Base-by-base conservation (phyloP, 2,797 vertebrate species). In the Phoebastria nigripes region DNA sequence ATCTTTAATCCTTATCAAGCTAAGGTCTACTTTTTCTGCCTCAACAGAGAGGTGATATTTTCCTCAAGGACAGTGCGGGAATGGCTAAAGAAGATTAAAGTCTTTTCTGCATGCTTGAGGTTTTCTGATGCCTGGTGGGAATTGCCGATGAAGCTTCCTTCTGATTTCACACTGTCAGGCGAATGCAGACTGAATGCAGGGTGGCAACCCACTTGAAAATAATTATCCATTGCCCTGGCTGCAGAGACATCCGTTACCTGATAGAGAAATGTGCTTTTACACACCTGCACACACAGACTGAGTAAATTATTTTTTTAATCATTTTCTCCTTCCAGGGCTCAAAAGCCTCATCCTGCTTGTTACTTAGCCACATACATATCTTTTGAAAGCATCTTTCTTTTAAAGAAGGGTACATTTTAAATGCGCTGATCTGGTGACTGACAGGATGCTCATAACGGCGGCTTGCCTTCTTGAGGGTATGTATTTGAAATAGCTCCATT, bases 191-290 rank as follows among this genome's bases (percentile, higher is more conserved):
- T 5, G 84, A 97, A 97, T 93, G 87, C 63, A 91, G 77, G 94
- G 80, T 97, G 97, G 98, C 97, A 95, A 70, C 93, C 89, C 86
- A 72, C 94, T 96, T 76, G 96, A 97, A 97, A 98, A 97, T 96
- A 97, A 98, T 97, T 97, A 96, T 81, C 90, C 91, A 62, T 74
- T 72, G 84, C 89, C 79, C 94, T 82, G 91, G 93, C 92, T 97
- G 92, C 89, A 74, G 83, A 54, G 52, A 84, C 69, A 82, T 86
- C 96, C 46, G 25, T 93, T 97, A 92, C 94, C 78, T 76, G 44
- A 88, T 87, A 71, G 37, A 91, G 92, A 92, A 97, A 93, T 90
- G 90, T 72, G 83, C 73, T 92, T 97, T 97, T 91, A 83, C 93
- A 69, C 79, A n/a, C 1, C 2, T 74, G 78, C 51, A 39, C 58